Evolutionary conservation across 2,888 invertebrate species (phyloP).

Genomic region (Palloptera scutellata): DNA sequence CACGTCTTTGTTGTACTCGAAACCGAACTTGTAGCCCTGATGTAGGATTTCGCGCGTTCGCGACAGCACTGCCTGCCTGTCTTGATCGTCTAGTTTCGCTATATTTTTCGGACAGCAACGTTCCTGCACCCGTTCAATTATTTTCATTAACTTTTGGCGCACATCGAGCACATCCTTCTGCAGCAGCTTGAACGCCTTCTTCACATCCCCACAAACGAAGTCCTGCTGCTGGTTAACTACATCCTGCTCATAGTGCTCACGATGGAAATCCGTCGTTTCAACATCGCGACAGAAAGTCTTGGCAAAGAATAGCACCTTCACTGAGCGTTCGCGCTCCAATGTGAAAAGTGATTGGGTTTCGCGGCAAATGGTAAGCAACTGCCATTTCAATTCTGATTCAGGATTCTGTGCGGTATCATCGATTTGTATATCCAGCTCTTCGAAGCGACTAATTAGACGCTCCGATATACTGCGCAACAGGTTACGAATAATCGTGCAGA

Average conservation of each 20-base stretch:
- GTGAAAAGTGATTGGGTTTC: slow-evolving; percentile 82
- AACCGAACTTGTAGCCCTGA: slow-evolving; percentile 89
- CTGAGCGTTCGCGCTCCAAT: slow-evolving; percentile 78
- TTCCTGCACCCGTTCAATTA: slow-evolving; percentile 59
- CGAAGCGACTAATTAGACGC: slow-evolving; percentile 64
- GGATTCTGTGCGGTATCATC: slow-evolving; percentile 54
- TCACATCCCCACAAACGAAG: slow-evolving; percentile 68
- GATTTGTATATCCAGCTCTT: slow-evolving; percentile 62
- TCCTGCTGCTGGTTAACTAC: slow-evolving; percentile 63
- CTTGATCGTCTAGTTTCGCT: slow-evolving; percentile 60
- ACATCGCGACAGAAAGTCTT: slow-evolving; percentile 77
- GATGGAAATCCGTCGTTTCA: slow-evolving; percentile 66
- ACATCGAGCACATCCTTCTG: slow-evolving; percentile 65
- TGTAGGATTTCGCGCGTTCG: slow-evolving; percentile 80
- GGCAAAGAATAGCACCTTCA: slow-evolving; percentile 83
- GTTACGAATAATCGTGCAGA: slow-evolving; percentile 71
- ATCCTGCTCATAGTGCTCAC: slow-evolving; percentile 63
- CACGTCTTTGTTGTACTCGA: slow-evolving; percentile 74
- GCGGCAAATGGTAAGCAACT: slow-evolving; percentile 71
- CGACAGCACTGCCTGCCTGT: slow-evolving; percentile 70
- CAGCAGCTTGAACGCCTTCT: slow-evolving; percentile 70
- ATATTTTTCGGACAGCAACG: slow-evolving; percentile 58
- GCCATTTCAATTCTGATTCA: slow-evolving; percentile 60
- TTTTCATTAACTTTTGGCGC: slow-evolving; percentile 63
- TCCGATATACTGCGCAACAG: slow-evolving; percentile 65